A percentile compares a stretch with the other conserved stretches of the same genome.
Conservation (phyloP, 2,888 invertebrate genomes). For the Ichneumon xanthorius region DNA sequence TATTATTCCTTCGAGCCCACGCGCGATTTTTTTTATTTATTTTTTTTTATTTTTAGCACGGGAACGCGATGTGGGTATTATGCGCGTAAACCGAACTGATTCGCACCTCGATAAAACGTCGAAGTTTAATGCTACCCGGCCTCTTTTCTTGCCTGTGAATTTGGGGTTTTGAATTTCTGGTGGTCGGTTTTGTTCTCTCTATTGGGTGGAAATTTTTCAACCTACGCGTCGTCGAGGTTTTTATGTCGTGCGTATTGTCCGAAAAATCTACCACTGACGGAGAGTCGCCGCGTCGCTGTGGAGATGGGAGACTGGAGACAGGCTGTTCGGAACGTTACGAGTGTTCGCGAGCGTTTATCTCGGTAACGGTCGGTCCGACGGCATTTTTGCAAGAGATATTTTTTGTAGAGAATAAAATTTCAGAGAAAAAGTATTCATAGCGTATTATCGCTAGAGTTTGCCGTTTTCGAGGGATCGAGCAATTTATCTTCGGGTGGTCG, state of each 20-base stretch:
- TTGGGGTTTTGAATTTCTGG: slow-evolving; percentile 5
- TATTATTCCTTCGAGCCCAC: slow-evolving; percentile 50
- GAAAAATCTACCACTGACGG: not conserved
- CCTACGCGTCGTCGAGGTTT: slow-evolving; percentile 3
- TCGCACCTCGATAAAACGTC: slow-evolving; percentile 37
- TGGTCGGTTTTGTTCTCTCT: slow-evolving; percentile 27
- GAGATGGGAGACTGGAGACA: not conserved
- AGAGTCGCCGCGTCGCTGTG: not conserved
- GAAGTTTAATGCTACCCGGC: slow-evolving; percentile 23
- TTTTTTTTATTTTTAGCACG: not conserved
- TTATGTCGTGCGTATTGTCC: not conserved
- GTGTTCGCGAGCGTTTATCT: not conserved
- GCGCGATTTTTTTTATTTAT: slow-evolving; percentile 2
- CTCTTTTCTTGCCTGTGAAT: not conserved
- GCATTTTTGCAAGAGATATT: not conserved
- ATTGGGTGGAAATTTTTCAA: not conserved
- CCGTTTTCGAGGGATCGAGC: not conserved
- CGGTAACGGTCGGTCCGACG: not conserved
- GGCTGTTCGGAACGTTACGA: not conserved
- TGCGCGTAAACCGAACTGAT: slow-evolving; percentile 36
- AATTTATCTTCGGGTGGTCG: not conserved
- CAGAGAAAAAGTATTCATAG: not conserved
- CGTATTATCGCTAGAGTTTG: not conserved
- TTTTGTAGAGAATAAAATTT: not conserved
- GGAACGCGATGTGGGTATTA: not conserved